Conservation (phyloP, 2,113 vertebrate species). For the Callionymus lyra region DNA sequence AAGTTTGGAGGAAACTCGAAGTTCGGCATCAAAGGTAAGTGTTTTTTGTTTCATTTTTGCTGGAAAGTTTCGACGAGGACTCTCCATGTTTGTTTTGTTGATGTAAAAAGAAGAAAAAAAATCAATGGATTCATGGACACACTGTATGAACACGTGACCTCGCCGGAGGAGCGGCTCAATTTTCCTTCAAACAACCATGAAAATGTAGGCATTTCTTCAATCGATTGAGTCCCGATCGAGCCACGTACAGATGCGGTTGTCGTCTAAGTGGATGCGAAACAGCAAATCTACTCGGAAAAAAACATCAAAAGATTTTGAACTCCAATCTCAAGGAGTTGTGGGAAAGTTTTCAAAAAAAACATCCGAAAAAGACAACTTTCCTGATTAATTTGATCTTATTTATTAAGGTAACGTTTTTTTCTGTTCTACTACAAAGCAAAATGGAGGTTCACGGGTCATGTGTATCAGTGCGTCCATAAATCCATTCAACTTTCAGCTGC, state of each 20-base stretch:
- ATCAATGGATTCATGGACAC: constrained; percentile 34
- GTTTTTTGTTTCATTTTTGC: not conserved
- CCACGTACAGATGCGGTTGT: too few relatives aligned
- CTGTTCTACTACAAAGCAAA: not conserved
- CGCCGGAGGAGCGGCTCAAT: not conserved
- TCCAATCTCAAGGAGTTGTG: too few relatives aligned
- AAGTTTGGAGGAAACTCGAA: constrained; percentile 96
- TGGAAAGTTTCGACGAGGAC: too few relatives aligned
- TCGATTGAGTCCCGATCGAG: too few relatives aligned
- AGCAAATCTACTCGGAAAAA: too few relatives aligned
- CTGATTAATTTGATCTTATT: not conserved
- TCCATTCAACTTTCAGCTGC: constrained; percentile 15
- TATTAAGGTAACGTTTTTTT: not conserved
- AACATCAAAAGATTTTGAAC: too few relatives aligned
- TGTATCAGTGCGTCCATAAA: constrained; percentile 31
- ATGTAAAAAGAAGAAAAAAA: too few relatives aligned
- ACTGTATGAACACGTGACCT: not conserved
- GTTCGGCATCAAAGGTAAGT: constrained; percentile 99
- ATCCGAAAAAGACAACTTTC: too few relatives aligned
- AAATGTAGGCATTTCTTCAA: too few relatives aligned
- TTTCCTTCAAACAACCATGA: not conserved
- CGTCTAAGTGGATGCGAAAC: too few relatives aligned
- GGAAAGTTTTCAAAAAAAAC: too few relatives aligned
- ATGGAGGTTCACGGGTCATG: too few relatives aligned
- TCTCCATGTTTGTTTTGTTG: not conserved